Evolutionary conservation across 1,140 invertebrate genomes (phyloP), one percentile per base, ranked within the genome.

Genomic region (Drosophila sechellia): DNA sequence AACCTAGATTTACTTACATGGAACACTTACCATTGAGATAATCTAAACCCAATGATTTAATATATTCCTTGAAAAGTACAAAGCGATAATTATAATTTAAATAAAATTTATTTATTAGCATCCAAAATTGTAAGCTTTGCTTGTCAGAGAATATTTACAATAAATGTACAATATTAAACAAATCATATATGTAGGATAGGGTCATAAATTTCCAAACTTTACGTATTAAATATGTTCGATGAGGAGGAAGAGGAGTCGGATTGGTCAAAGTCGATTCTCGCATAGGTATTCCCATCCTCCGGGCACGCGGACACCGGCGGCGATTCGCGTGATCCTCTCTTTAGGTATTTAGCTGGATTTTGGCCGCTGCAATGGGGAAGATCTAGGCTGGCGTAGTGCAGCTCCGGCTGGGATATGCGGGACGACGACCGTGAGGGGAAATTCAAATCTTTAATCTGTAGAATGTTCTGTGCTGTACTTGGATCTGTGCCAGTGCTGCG

Each of bases 211-310:
- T 34, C 53, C 69, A 49, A 66, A 66, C 20, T 71, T 89, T 74
- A 89, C 45, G 79, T 52, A 70, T 89, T 89, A 84, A 70, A 84
- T 72, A 84, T 74, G 73, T 90, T 90, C 54, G 89, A 90, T 79
- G 89, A 90, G 64, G 89, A 86, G 56, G 89, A 90, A 34, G 89
- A 90, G 52, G 84, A 91, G 66, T 94, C 94, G 65, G 93, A 94
- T 92, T 95, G 95, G 10, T 93, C 93, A 87, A 96, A 96, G 92
- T 96, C 95, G 60, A 96, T 96, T 92, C 95, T 94, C n/a, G 95
- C 95, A 90, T 96, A 96, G 93, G 77, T 95, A 94, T 45, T 93
- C 89, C 55, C 93, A 92, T 73, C 92, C 91, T 65, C 84, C 75
- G 20, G 92, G 85, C 35, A 92, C 91, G 64, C n/a, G 93, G 92